phyloP scores from a whole-genome alignment of 1,140 invertebrate species.

The Pachypeltis micranthus region DNA sequence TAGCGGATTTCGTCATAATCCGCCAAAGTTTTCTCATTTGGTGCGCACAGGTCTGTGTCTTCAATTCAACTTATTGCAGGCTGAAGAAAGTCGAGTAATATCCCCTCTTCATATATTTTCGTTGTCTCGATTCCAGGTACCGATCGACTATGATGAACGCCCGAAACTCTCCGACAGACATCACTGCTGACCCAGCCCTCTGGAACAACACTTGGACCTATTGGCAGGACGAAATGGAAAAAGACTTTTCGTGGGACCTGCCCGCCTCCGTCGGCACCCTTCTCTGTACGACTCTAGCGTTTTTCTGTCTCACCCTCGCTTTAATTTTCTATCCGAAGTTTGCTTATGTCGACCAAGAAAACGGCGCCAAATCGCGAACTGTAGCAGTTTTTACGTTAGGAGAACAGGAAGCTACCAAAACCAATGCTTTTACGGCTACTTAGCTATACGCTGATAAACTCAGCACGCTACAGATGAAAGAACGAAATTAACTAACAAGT shows the following conservation, averaged over 20 bases:
- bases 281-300: not conserved
- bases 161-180: conserved; percentile 41
- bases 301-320: not conserved
- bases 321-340: not conserved
- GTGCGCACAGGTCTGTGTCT: not conserved
- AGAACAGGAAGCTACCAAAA: too few relatives aligned
- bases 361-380: too few relatives aligned
- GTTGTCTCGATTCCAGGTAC: conserved; percentile 19
- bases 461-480: too few relatives aligned
- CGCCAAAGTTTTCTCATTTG: too few relatives aligned
- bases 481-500: too few relatives aligned
- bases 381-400: too few relatives aligned
- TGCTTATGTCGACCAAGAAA: too few relatives aligned
- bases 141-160: conserved; percentile 36
- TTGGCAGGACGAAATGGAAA: conserved; percentile 37
- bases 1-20: too few relatives aligned
- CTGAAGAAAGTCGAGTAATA: too few relatives aligned
- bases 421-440: too few relatives aligned
- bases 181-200: conserved; percentile 40
- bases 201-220: conserved; percentile 44
- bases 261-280: not conserved
- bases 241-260: not conserved
- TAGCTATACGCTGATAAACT: too few relatives aligned
- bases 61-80: not conserved
- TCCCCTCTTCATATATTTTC: not conserved